Evolutionary conservation across 2,888 invertebrate species (phyloP).

Genomic region (Zaprionus lineosus): DNA sequence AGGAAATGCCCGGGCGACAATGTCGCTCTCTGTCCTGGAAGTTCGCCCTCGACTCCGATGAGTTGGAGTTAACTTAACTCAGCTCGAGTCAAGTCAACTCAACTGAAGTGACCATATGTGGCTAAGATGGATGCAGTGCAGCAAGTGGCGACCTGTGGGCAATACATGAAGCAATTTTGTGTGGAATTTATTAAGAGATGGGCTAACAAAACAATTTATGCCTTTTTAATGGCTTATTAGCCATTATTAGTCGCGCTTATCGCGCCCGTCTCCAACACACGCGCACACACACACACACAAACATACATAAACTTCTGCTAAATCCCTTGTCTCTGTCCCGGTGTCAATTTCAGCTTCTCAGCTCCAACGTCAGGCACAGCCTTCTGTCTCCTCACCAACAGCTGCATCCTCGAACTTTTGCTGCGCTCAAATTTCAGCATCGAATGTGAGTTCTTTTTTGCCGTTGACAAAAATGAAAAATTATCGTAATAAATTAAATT

Average conservation of each 20-base stretch:
- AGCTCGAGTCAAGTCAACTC: not conserved
- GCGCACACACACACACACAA: constrained; percentile 1
- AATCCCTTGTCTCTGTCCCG: constrained; percentile 16
- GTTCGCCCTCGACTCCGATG: constrained; percentile 19
- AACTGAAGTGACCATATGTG: too few species aligned
- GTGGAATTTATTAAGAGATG: constrained; percentile 79
- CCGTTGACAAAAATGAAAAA: constrained; percentile 79
- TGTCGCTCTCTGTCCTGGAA: constrained; percentile 29
- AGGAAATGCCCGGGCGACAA: constrained; percentile 51
- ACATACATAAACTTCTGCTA: constrained; percentile 2
- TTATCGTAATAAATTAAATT: constrained; percentile 81
- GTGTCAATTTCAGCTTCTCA: constrained; percentile 44
- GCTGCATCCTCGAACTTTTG: constrained; percentile 57
- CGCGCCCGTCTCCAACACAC: constrained; percentile 58
- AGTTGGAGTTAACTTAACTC: not conserved
- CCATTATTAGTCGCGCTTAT: constrained; percentile 80
- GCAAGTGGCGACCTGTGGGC: constrained; percentile 45
- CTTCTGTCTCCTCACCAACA: constrained; percentile 20
- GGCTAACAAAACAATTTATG: constrained; percentile 81
- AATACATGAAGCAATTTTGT: constrained; percentile 52
- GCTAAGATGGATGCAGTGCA: constrained; percentile 60
- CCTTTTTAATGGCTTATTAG: constrained; percentile 81
- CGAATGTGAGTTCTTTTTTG: constrained; percentile 28
- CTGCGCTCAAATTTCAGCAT: constrained; percentile 62
- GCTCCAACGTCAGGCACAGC: constrained; percentile 46